Percentiles rank a stretch among this genome's conserved stretches.
Conservation (phyloP, 2,797 vertebrate genomes). For the Pseudochirops cupreus region DNA sequence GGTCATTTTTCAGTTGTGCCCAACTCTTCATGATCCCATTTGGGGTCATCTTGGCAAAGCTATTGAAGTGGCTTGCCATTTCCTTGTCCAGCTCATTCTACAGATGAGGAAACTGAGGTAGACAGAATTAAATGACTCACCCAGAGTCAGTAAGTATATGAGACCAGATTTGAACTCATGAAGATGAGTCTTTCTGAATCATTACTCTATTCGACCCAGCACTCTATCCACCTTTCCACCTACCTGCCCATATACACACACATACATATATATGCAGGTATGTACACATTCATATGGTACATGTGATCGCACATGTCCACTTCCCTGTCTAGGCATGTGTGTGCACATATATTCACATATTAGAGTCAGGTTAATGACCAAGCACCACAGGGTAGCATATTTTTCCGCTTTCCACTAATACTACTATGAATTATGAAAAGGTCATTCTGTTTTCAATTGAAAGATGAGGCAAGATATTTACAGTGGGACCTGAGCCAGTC, state of each 20-base stretch:
- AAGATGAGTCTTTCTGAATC: background rate
- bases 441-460: slow-evolving; percentile 37
- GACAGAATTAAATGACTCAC: background rate
- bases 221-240: background rate
- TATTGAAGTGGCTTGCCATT: background rate
- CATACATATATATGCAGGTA: background rate
- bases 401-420: slow-evolving; percentile 44
- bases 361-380: slow-evolving; percentile 40
- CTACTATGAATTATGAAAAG: slow-evolving; percentile 65
- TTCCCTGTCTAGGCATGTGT: background rate
- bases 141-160: background rate
- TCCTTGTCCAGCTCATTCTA: background rate
- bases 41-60: background rate
- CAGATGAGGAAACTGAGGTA: background rate
- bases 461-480: background rate
- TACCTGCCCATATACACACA: background rate
- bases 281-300: too few relatives aligned
- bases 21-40: background rate
- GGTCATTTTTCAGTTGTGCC: background rate
- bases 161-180: background rate
- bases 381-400: background rate
- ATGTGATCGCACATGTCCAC: too few relatives aligned
- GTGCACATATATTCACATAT: background rate
- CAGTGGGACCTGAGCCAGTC: background rate
- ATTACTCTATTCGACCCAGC: background rate